Evolutionary conservation across 92 coral and sea anemone genomes (phyloP).

Genomic region (Epizoanthus stellaris): DNA sequence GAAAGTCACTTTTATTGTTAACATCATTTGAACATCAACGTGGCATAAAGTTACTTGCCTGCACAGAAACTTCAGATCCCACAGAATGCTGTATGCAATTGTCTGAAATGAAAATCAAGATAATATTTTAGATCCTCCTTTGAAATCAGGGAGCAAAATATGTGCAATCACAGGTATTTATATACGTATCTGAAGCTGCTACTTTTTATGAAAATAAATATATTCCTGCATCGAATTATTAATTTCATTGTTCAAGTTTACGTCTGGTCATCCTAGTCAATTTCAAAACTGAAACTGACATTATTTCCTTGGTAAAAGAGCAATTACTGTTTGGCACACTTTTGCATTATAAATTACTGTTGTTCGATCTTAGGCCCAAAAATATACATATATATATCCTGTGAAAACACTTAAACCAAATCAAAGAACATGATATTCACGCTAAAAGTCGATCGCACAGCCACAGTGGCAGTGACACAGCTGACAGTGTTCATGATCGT

Average conservation of each 20-base stretch:
- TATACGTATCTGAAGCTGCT: conserved; percentile 2
- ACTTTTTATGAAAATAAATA: neutral
- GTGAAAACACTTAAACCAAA: too few relatives aligned
- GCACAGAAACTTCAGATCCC: conserved; percentile 95
- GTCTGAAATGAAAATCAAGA: conserved; percentile 69
- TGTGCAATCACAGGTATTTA: neutral
- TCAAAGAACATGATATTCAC: too few relatives aligned
- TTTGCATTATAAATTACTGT: too few relatives aligned
- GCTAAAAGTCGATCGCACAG: neutral
- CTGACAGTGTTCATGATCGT: neutral
- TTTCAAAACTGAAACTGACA: neutral
- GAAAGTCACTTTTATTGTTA: neutral
- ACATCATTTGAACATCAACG: conserved; percentile 20
- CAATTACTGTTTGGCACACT: too few relatives aligned
- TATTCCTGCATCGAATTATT: neutral
- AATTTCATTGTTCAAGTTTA: conserved; percentile 22
- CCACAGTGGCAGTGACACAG: too few relatives aligned
- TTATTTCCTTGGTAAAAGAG: neutral
- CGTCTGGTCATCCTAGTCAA: neutral
- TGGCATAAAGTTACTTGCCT: conserved; percentile 64
- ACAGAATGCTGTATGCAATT: conserved; percentile 92
- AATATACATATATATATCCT: too few relatives aligned
- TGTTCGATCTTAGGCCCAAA: too few relatives aligned
- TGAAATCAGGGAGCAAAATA: neutral
- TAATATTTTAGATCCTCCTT: conserved; percentile 20